Evolutionary conservation across 2,888 invertebrate genomes (phyloP), one percentile per base, ranked within the genome.

Genomic region (Phrixothrix hirtus): DNA sequence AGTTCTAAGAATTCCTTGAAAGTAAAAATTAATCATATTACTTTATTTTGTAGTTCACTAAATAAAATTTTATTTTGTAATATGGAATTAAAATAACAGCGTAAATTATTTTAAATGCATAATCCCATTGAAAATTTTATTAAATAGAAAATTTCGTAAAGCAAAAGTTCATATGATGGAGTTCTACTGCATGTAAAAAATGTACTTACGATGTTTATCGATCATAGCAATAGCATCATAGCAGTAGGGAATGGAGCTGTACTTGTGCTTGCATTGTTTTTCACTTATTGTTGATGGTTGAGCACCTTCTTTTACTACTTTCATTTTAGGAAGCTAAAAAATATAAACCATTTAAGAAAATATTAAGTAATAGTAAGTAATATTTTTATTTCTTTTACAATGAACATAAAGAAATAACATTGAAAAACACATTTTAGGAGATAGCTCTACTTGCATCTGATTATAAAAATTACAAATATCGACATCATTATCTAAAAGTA

Each of bases 191-290:
- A 13, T 21, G 11, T 37, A 3, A 15, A 36, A 14, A 31, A 2
- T 1, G 14, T 11, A 36, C 56, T 52, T 57, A 60, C 58, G 48
- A 34, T 51, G 37, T 37, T 52, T 55, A 31, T 59, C 63, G 34
- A 65, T 64, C 64, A 73, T 86, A 7, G 87, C 86, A 27, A 92
- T 91, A 72, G 91, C 92, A 61, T 89, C 90, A 60, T 92, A 92
- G 66, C 91, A 91, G 70, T 91, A 91, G 0, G 91, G 90, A 72
- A 90, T 91, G 27, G 90, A 89, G n/a, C 90, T 90, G 68, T 92
- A 92, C 69, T 89, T 91, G 64, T 92, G 90, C 74, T 91, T 92
- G 71, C 92, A 92, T 12, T 89, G 83, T 60, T 88, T 89, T 53
- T 86, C 68, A 59, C 77, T 70, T 49, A 79, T 60, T 69, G 78